Conservation (phyloP, 2,888 invertebrate species). For the Buathra laborator region DNA sequence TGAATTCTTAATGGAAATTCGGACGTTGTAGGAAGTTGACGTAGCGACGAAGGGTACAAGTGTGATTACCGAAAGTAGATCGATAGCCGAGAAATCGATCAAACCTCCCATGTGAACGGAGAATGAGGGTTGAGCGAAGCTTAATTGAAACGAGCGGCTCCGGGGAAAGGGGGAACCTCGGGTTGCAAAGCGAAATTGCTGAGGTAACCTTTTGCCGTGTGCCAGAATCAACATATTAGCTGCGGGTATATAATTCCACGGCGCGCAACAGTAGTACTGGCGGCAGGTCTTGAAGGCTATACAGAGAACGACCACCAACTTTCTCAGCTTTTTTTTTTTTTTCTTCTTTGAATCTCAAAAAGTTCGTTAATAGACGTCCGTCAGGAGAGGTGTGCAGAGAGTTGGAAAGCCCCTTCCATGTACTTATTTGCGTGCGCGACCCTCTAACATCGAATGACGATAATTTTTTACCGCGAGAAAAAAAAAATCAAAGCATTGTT, state of each 20-base stretch:
- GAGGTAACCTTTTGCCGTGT: conserved; percentile 62
- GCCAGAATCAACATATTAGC: conserved; percentile 31
- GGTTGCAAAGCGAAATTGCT: conserved; percentile 45
- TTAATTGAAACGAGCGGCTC: conserved; percentile 52
- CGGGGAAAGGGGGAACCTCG: neutral
- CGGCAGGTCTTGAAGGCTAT: conserved; percentile 5
- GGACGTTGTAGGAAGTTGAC: conserved; percentile 29
- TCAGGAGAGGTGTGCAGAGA: neutral
- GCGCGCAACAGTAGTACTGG: neutral
- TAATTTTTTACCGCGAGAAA: neutral
- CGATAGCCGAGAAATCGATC: conserved; percentile 52
- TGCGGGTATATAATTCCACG: conserved; percentile 19
- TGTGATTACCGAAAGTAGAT: conserved; percentile 45
- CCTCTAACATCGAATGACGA: neutral
- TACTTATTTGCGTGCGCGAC: neutral
- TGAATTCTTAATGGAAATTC: conserved; percentile 45
- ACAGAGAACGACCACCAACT: neutral
- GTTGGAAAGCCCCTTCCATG: neutral
- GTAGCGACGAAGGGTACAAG: conserved; percentile 20
- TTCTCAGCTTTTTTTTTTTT: conserved; percentile 31
- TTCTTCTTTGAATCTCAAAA: neutral
- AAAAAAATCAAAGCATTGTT: neutral
- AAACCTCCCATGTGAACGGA: conserved; percentile 13
- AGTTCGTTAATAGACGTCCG: conserved; percentile 8
- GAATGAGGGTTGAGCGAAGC: conserved; percentile 43